Evolutionary conservation across 2,113 vertebrate genomes (phyloP).

Genomic region (Hemicordylus capensis): DNA sequence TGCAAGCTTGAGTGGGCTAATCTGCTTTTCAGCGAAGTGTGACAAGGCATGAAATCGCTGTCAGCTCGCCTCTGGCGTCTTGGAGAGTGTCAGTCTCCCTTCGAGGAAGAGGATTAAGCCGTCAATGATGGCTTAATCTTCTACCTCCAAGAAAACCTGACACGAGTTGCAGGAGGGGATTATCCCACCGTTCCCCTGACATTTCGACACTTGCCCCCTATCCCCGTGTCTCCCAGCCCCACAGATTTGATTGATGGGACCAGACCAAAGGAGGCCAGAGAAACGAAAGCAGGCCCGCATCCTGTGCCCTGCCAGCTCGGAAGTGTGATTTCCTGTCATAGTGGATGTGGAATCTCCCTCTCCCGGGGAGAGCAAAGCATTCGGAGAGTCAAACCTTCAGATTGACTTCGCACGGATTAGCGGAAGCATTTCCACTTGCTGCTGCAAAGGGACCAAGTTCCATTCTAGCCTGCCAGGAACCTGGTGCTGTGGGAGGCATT

Average conservation of each 20-base stretch:
- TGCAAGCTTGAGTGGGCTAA: slow-evolving; percentile 11
- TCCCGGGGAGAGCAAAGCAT: background rate
- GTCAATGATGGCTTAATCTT: slow-evolving; percentile 45
- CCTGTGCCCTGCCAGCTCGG: background rate
- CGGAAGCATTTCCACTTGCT: slow-evolving; percentile 17
- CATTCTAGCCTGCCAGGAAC: background rate
- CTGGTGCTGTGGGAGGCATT: background rate
- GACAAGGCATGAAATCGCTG: slow-evolving; percentile 13
- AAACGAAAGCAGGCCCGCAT: too few species aligned
- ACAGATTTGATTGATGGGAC: slow-evolving; percentile 43
- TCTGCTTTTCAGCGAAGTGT: slow-evolving; percentile 25
- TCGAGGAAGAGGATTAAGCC: slow-evolving; percentile 32
- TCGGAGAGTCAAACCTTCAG: background rate
- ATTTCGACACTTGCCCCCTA: slow-evolving; percentile 30
- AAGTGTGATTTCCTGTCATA: slow-evolving; percentile 5
- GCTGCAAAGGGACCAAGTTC: background rate
- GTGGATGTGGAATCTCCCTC: slow-evolving; percentile 22
- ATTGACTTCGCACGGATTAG: slow-evolving; percentile 37
- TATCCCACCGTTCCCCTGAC: slow-evolving; percentile 53
- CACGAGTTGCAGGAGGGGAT: slow-evolving; percentile 59
- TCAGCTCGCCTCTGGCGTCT: slow-evolving; percentile 28
- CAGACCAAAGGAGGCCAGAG: background rate
- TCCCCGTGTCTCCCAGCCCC: background rate
- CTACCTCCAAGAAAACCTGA: too few species aligned
- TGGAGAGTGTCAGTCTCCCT: slow-evolving; percentile 30